A percentile compares a stretch with the other conserved stretches of the same genome.
phyloP scores from a whole-genome alignment of 2,888 invertebrate species.

The Caenorhabditis macrosperma region DNA sequence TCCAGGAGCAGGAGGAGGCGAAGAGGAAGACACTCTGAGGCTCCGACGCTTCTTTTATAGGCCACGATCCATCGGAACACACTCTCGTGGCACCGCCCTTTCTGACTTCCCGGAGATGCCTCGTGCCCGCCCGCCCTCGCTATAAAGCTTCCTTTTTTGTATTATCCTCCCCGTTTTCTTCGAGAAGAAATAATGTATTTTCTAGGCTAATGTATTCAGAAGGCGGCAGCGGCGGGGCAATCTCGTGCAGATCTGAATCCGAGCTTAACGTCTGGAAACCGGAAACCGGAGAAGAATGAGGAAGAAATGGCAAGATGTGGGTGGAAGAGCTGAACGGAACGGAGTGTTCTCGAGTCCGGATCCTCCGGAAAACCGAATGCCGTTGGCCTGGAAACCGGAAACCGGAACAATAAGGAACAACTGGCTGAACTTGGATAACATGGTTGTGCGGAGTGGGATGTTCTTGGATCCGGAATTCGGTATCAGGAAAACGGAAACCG shows the following conservation, averaged over 20 bases:
- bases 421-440: too few relatives aligned
- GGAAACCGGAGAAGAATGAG: background rate
- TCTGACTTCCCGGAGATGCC: background rate
- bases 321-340: background rate
- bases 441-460: too few relatives aligned
- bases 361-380: too few relatives aligned
- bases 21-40: too few relatives aligned
- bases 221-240: background rate
- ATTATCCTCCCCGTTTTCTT: conserved; percentile 2
- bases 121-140: conserved; percentile 21
- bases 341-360: too few relatives aligned
- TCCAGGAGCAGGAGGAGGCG: too few relatives aligned
- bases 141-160: conserved; percentile 17
- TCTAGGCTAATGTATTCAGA: conserved; percentile 19
- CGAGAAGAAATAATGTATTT: conserved; percentile 12
- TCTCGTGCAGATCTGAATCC: background rate
- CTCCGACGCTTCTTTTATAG: too few relatives aligned
- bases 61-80: background rate
- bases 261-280: background rate
- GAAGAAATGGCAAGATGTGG: background rate
- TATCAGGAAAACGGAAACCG: too few relatives aligned
- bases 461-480: too few relatives aligned
- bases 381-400: too few relatives aligned
- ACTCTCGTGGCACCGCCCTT: conserved; percentile 23
- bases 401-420: too few relatives aligned